These are phyloP conservation scores for Hipposideros armiger DNA, from an alignment of 2,113 vertebrate genomes.

Conservation along the genomic window DNA sequence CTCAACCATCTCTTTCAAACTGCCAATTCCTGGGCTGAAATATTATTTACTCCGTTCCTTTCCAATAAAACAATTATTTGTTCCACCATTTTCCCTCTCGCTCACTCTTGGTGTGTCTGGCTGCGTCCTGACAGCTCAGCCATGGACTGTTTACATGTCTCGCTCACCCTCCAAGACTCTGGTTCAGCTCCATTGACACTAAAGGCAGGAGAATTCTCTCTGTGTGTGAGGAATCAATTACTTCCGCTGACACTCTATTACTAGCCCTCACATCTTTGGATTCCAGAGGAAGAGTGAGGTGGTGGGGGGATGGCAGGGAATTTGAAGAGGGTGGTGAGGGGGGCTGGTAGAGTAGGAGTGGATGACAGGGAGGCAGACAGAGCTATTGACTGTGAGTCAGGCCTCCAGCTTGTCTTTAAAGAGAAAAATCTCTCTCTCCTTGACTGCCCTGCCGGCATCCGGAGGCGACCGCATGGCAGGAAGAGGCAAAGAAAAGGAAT, in stretches of 20 bases:
- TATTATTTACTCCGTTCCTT: constrained; percentile 80
- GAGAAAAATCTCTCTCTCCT: constrained; percentile 78
- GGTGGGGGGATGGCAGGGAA: constrained; percentile 33
- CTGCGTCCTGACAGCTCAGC: constrained; percentile 87
- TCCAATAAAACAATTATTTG: constrained; percentile 82
- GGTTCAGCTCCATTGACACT: constrained; percentile 88
- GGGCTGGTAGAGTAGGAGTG: constrained; percentile 55
- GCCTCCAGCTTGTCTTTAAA: constrained; percentile 82
- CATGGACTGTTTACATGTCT: constrained; percentile 87
- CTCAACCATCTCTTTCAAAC: not conserved
- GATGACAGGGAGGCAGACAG: not conserved
- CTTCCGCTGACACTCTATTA: constrained; percentile 88
- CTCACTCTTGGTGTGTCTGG: constrained; percentile 39
- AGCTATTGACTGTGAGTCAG: constrained; percentile 74
- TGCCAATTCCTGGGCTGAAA: constrained; percentile 73
- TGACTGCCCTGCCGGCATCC: constrained; percentile 68
- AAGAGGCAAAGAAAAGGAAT: constrained; percentile 79
- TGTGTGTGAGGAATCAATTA: constrained; percentile 89
- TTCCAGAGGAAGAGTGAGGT: constrained; percentile 84
- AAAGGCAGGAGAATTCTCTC: constrained; percentile 86
- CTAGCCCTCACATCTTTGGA: constrained; percentile 83
- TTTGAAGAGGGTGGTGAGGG: constrained; percentile 61
- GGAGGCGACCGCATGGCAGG: constrained; percentile 46
- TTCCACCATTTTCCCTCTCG: constrained; percentile 53
- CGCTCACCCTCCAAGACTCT: constrained; percentile 84